Base-by-base conservation (phyloP, 2,797 vertebrate genomes). In the Mus minutoides region DNA sequence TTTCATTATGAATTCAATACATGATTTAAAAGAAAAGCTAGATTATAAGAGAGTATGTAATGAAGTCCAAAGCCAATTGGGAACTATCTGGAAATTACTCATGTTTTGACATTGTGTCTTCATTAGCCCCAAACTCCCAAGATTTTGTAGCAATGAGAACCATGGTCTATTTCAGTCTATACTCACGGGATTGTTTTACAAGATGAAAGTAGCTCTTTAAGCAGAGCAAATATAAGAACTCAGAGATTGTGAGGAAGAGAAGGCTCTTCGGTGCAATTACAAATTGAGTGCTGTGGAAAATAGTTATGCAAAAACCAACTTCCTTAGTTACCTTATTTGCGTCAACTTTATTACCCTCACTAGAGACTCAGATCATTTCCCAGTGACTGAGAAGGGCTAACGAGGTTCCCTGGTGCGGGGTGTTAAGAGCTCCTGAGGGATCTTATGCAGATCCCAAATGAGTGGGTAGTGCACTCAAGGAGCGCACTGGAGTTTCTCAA, bases 221-320 rank as follows among this genome's bases (percentile, higher is more conserved):
- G 11, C 37, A 34, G 2, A 76, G 52, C 19, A 46, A n/a, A 54
- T 82, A 17, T 86, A 89, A 94, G 26, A 34, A 91, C 67, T 67
- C 40, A 13, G 71, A 56, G 24, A 73, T 46, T 94, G 67, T 95
- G 56, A 82, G 60, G 62, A 62, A 88, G 43, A 94, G 82, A 64
- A 76, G 12, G 83, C 26, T 80, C 46, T 71, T 92, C 90, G 64
- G 40, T 16, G 58, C 43, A 91, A 56, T 40, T 93, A 37, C 85
- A 82, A 86, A 86, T 96, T 80, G 91, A 95, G 92, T 92, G 37
- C 64, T 91, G 40, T 92, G 54, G 90, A 94, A 96, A 96, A 89
- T 67, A 86, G 62, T 84, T 86, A 90, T 49, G 58, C 46, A 94
- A 89, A 95, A 31, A 43, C 49, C 43, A 62, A 14, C 40, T 94